Evolutionary conservation across 2,888 invertebrate genomes (phyloP), one percentile per base, ranked within the genome.

Genomic region (Hirtodrosophila trivittata): DNA sequence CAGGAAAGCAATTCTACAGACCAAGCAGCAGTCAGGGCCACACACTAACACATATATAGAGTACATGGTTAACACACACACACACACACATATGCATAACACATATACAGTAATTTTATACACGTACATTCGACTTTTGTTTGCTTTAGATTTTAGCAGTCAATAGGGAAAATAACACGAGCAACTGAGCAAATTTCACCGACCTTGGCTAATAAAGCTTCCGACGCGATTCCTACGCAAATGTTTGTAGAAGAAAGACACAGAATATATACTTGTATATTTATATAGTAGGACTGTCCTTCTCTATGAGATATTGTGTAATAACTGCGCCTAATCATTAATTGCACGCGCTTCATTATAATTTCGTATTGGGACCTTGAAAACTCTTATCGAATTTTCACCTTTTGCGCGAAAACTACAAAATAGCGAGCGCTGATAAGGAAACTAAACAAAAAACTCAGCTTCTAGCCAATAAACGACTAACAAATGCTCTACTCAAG

Each of bases 381-480:
- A 86, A 78, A 60, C 47, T 70, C 85, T 85, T 88, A 88, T 88
- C 87, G 86, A 87, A 82, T 88, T 86, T 86, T 88, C 78, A 88
- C 87, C 87, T 88, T 77, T 88, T 68, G 84, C 60, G 68, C 87
- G 60, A 82, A 82, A 86, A 84, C 77, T 73, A 81, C 66, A 39
- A 68, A 68, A 55, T 37, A 8, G 8, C 21, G 6, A 3, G 5
- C 4, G 25, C 33, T 62, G 70, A 75, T 67, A 65, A 56, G 33
- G 32, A 45, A 60, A 70, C 30, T 55, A 33, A 42, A 32, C 37
- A 41, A n/a, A n/a, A 28, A n/a, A n/a, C n/a, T n/a, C n/a, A n/a
- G n/a, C n/a, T n/a, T n/a, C n/a, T n/a, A n/a, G n/a, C 18, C 18
- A 21, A 21, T 3, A 21, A 21, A 21, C 32, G 59, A 45, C 59